Conservation (phyloP, 2,888 invertebrate genomes). For the Andrena minutula region DNA sequence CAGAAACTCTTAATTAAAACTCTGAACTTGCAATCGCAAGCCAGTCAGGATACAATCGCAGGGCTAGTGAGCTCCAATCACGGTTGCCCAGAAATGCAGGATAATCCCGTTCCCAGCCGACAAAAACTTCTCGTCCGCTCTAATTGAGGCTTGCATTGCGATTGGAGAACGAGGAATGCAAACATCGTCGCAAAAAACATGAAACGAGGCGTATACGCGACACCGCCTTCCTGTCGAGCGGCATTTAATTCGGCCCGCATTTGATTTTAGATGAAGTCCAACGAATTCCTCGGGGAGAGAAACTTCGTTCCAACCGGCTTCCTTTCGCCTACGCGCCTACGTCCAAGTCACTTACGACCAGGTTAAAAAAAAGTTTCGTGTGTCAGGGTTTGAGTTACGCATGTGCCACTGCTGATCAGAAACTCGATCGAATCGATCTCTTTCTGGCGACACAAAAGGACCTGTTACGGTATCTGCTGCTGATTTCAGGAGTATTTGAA, state of each 20-base stretch:
- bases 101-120: neutral
- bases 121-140: constrained; percentile 13
- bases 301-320: constrained; percentile 50
- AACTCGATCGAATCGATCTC: constrained; percentile 15
- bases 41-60: neutral
- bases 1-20: constrained; percentile 2
- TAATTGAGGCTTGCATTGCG: constrained; percentile 32
- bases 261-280: constrained; percentile 62
- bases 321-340: constrained; percentile 6
- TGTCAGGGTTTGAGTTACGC: constrained; percentile 25
- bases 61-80: constrained; percentile 5
- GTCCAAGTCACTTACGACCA: constrained; percentile 18
- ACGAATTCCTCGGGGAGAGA: constrained; percentile 56
- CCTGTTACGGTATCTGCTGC: too few relatives aligned
- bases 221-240: neutral
- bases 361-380: constrained; percentile 47
- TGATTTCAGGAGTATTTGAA: neutral
- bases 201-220: constrained; percentile 8
- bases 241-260: constrained; percentile 62
- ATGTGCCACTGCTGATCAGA: constrained; percentile 8
- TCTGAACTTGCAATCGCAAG: neutral
- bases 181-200: constrained; percentile 17
- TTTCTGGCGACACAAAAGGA: neutral
- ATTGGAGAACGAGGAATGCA: constrained; percentile 4
- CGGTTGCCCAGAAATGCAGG: neutral